These are phyloP conservation scores for Anas platyrhynchos DNA, from an alignment of 2,113 vertebrate genomes.

Conservation along the genomic window DNA sequence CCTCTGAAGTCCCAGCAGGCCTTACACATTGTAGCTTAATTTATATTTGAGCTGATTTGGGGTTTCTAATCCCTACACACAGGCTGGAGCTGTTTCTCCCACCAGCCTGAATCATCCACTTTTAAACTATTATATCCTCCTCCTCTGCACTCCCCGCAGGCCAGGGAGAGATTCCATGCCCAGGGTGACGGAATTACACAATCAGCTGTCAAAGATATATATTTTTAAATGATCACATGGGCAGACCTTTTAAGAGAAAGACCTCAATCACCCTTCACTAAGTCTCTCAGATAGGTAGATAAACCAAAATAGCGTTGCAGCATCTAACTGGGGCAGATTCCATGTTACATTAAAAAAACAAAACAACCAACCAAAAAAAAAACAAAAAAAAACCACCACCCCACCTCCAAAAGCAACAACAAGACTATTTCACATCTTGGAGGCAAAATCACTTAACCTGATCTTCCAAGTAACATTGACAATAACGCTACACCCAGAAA, in stretches of 20 bases:
- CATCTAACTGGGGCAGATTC: not conserved
- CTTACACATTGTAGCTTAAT: not conserved
- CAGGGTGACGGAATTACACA: not conserved
- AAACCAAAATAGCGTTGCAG: not conserved
- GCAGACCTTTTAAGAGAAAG: not conserved
- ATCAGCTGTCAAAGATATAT: not conserved
- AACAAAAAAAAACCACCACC: rapidly evolving
- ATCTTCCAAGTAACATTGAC: not conserved
- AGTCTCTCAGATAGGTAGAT: not conserved
- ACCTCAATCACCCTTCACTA: not conserved
- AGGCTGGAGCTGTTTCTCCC: not conserved
- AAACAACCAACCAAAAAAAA: rapidly evolving
- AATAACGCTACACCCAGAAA: not conserved
- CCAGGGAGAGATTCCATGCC: not conserved
- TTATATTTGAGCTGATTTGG: not conserved
- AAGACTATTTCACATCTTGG: not conserved
- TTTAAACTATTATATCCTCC: not conserved
- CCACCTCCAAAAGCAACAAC: not conserved
- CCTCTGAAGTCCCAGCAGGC: not conserved
- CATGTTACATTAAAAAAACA: not conserved
- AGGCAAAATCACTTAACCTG: not conserved
- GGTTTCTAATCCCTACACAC: not conserved
- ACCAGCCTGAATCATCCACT: not conserved
- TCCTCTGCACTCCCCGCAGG: not conserved
- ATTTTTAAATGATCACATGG: not conserved